These are phyloP conservation scores for Spheniscus humboldti DNA, from an alignment of 2,797 vertebrate species.

Conservation along the genomic window DNA sequence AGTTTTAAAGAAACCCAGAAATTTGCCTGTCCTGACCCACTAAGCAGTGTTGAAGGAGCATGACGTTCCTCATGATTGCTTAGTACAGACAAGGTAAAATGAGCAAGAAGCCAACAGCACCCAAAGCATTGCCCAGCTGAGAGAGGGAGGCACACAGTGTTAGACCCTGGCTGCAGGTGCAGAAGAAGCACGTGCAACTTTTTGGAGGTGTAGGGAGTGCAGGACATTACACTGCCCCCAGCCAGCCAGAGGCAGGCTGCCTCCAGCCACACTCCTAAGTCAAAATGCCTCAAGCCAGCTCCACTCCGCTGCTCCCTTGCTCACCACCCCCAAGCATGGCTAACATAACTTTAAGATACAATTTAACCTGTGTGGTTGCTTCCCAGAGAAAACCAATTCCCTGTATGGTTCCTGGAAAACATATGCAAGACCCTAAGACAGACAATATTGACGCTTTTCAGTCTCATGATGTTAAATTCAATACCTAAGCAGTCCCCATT, in stretches of 20 bases:
- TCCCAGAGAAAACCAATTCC: neutral
- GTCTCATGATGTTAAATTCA: neutral
- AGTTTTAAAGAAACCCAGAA: neutral
- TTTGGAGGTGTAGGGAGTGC: neutral
- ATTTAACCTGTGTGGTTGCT: neutral
- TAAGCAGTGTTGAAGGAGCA: neutral
- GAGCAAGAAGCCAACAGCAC: neutral
- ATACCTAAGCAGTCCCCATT: neutral
- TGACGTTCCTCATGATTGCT: rapidly evolving
- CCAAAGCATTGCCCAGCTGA: neutral
- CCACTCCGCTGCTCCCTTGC: neutral
- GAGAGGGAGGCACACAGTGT: neutral
- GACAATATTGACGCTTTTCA: neutral
- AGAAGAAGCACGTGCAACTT: rapidly evolving
- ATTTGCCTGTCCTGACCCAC: neutral
- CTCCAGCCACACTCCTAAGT: too few relatives aligned
- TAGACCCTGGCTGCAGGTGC: neutral
- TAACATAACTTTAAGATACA: neutral
- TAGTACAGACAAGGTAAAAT: neutral
- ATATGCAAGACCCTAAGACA: neutral
- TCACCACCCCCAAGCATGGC: neutral
- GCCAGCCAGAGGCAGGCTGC: neutral
- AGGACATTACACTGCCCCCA: neutral
- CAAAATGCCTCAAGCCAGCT: neutral
- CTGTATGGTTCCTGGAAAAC: neutral